Conservation (phyloP, 2,797 vertebrate genomes). For the Artibeus jamaicensis region DNA sequence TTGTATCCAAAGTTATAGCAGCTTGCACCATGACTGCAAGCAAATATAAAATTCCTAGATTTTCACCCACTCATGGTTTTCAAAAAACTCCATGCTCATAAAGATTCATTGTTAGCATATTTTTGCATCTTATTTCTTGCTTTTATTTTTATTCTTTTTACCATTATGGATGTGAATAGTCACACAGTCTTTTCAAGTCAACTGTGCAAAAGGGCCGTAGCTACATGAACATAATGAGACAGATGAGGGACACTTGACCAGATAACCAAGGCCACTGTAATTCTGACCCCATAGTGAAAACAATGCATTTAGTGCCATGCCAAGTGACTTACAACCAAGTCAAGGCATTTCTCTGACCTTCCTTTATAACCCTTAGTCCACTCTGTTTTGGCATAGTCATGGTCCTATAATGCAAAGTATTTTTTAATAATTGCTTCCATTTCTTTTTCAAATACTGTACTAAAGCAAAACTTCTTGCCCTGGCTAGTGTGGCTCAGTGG, state of each 20-base stretch:
- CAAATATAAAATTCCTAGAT: background rate
- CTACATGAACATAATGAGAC: background rate
- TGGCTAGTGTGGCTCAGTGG: too few relatives aligned
- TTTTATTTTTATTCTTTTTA: background rate
- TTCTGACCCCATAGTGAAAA: background rate
- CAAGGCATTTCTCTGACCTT: slow-evolving; percentile 37
- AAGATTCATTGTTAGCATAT: background rate
- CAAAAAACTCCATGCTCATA: background rate
- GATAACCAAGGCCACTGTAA: background rate
- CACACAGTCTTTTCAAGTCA: background rate
- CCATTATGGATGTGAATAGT: background rate
- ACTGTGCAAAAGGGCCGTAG: background rate
- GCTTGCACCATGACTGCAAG: background rate
- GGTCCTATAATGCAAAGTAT: background rate
- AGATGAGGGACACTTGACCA: background rate
- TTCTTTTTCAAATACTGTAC: slow-evolving; percentile 42
- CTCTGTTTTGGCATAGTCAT: slow-evolving; percentile 7
- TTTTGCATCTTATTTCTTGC: background rate
- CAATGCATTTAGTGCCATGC: background rate
- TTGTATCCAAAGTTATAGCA: background rate
- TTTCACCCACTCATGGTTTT: background rate
- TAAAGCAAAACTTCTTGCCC: slow-evolving; percentile 24
- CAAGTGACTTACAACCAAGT: slow-evolving; percentile 48
- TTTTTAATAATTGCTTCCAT: slow-evolving; percentile 40
- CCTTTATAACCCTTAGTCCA: slow-evolving; percentile 22